Evolutionary conservation across 2,797 vertebrate genomes (phyloP).

Genomic region (Chelmon rostratus): DNA sequence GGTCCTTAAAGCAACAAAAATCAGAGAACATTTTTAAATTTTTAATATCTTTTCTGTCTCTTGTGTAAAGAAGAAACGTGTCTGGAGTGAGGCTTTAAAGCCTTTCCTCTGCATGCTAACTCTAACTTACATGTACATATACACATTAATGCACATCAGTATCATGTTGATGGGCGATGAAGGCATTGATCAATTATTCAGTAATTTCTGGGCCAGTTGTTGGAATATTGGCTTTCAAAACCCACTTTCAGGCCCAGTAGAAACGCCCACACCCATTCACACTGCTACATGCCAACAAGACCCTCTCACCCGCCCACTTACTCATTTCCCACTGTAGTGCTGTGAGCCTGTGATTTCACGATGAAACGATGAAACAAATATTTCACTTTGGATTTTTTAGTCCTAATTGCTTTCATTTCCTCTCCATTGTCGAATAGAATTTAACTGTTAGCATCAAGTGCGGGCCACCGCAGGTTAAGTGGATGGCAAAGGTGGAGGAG

Average conservation of each 20-base stretch:
- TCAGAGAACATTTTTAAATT: not conserved
- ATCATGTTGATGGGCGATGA: not conserved
- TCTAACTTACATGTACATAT: not conserved
- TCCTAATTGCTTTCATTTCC: too few species aligned
- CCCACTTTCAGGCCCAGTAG: too few species aligned
- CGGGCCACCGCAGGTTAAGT: not conserved
- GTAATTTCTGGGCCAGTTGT: not conserved
- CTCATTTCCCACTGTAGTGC: not conserved
- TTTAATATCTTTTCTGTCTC: not conserved
- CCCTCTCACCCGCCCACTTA: not conserved
- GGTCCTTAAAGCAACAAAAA: not conserved
- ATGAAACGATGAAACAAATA: too few species aligned
- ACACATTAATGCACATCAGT: not conserved
- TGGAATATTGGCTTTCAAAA: not conserved
- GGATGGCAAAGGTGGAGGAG: not conserved
- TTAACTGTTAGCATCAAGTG: not conserved
- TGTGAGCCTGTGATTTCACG: not conserved
- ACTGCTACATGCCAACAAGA: not conserved
- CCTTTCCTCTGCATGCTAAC: not conserved
- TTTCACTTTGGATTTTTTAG: not conserved
- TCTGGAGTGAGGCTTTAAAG: not conserved
- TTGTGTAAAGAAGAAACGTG: not conserved
- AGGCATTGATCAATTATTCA: slow-evolving; percentile 37
- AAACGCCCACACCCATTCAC: not conserved
- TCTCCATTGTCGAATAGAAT: not conserved